Percentiles rank a stretch among this genome's conserved stretches.
phyloP scores from a whole-genome alignment of 2,113 vertebrate species.

The Ginglymostoma cirratum region DNA sequence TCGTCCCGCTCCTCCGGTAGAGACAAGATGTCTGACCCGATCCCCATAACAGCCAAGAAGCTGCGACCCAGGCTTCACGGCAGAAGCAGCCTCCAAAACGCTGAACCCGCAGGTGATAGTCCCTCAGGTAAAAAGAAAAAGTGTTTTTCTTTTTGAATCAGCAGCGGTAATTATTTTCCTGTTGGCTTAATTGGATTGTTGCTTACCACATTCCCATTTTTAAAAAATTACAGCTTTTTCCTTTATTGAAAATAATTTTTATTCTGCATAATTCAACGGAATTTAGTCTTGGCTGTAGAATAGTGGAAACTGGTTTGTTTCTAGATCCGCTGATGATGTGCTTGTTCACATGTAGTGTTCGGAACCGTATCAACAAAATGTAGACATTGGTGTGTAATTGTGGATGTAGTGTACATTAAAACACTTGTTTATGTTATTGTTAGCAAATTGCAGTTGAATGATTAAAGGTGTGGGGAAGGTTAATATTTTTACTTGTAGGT shows the following conservation, averaged over 20 bases:
- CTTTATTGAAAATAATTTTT: not conserved
- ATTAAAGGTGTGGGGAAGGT: not conserved
- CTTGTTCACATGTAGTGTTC: not conserved
- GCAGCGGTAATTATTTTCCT: not conserved
- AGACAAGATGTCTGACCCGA: slow-evolving; percentile 19
- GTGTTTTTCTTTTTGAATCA: no score
- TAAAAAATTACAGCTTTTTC: not conserved
- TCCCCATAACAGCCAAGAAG: slow-evolving; percentile 5
- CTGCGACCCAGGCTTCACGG: slow-evolving; percentile 1
- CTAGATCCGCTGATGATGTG: not conserved
- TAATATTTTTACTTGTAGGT: not conserved
- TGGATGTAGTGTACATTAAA: not conserved
- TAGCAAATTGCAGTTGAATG: not conserved
- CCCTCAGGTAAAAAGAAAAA: not conserved
- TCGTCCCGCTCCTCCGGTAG: not conserved
- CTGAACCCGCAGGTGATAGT: not conserved
- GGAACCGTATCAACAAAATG: not conserved
- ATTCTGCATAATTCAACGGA: not conserved
- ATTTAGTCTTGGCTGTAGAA: not conserved
- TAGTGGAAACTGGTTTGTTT: not conserved
- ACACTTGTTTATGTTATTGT: not conserved
- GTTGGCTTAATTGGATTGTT: not conserved
- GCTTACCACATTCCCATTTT: not conserved
- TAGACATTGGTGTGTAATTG: not conserved
- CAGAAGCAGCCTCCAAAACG: not conserved